phyloP scores from a whole-genome alignment of 2,888 invertebrate species.

The Rhopalosiphum nymphaeae region DNA sequence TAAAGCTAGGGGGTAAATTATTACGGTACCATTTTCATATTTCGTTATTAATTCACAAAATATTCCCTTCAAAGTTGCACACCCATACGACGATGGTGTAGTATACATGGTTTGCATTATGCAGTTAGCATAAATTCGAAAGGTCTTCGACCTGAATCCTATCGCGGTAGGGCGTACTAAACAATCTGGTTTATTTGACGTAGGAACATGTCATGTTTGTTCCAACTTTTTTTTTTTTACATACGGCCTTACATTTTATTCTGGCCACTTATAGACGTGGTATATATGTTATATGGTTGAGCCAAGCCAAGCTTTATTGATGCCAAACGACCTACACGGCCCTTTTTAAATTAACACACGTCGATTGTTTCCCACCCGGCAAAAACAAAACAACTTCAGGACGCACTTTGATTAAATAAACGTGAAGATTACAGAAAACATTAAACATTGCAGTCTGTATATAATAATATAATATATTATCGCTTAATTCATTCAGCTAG shows the following conservation, averaged over 20 bases:
- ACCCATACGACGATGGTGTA: not conserved
- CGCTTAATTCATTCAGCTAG: no score
- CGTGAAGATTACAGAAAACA: not conserved
- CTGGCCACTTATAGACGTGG: slow-evolving; percentile 6
- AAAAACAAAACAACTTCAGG: not conserved
- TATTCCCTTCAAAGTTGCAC: not conserved
- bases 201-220: not conserved
- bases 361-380: slow-evolving; percentile 48
- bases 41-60: not conserved
- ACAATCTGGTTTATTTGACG: slow-evolving; percentile 52
- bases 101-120: slow-evolving; percentile 47
- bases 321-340: slow-evolving; percentile 60
- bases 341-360: slow-evolving; percentile 48
- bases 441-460: not conserved
- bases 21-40: not conserved
- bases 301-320: slow-evolving; percentile 44
- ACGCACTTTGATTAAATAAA: slow-evolving; percentile 38
- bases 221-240: slow-evolving; percentile 31
- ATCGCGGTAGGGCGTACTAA: slow-evolving; percentile 15
- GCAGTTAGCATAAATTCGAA: slow-evolving; percentile 44
- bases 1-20: not conserved
- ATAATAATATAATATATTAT: no score
- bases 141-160: slow-evolving; percentile 58
- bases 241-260: slow-evolving; percentile 28
- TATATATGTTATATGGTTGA: slow-evolving; percentile 10